phyloP scores from a whole-genome alignment of 2,113 vertebrate species.

The Clarias magur region DNA sequence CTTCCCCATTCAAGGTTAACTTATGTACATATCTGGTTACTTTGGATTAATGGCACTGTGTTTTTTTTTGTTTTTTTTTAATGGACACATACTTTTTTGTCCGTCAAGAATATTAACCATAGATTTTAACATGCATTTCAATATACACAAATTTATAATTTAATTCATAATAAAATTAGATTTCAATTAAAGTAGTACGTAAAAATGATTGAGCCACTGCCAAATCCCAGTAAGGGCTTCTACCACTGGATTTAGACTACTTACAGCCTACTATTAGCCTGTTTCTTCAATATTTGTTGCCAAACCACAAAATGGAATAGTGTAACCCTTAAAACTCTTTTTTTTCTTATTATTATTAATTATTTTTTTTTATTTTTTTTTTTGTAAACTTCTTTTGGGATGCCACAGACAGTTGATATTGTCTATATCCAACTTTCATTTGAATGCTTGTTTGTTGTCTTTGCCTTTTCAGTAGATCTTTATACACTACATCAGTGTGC shows the following conservation, averaged over 20 bases:
- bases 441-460: not conserved
- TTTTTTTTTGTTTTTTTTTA: not conserved
- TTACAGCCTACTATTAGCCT: slow-evolving; percentile 11
- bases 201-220: not conserved
- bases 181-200: not conserved
- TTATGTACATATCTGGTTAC: no score
- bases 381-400: not conserved
- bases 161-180: not conserved
- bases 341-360: not conserved
- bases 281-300: slow-evolving; percentile 11
- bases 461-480: not conserved
- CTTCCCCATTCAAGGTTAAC: not conserved
- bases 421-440: not conserved
- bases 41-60: not conserved
- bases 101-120: not conserved
- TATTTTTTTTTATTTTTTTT: no score
- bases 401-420: not conserved
- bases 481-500: not conserved
- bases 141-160: not conserved
- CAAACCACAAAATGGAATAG: slow-evolving; percentile 1
- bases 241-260: not conserved
- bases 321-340: not conserved
- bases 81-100: not conserved
- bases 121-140: not conserved
- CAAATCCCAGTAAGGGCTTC: not conserved